A percentile compares a stretch with the other conserved stretches of the same genome.
Conservation (phyloP, 2,113 vertebrate genomes). For the Pseudopodoces humilis region DNA sequence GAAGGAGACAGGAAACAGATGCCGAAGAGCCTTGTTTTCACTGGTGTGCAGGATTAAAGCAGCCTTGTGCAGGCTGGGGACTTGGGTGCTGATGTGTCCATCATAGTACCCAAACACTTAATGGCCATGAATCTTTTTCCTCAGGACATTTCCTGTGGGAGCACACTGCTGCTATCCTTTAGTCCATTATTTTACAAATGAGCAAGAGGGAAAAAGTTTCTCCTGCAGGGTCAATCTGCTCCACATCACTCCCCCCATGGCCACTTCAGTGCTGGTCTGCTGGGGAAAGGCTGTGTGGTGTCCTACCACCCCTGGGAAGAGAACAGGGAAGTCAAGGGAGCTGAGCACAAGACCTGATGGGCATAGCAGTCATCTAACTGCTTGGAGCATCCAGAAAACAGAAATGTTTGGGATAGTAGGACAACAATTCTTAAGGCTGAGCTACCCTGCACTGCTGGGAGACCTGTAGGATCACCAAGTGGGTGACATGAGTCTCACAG, state of each 20-base stretch:
- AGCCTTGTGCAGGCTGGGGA: background rate
- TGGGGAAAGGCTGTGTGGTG: background rate
- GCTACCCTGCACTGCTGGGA: background rate
- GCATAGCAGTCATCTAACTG: background rate
- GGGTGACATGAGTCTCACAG: background rate
- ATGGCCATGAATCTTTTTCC: background rate
- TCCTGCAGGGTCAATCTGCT: accelerated
- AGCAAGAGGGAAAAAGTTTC: background rate
- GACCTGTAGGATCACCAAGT: background rate
- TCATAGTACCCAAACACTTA: background rate
- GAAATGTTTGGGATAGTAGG: background rate
- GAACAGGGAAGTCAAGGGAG: background rate
- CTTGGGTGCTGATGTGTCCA: background rate
- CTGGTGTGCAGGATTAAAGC: background rate
- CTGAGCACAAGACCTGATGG: background rate
- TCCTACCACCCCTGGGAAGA: background rate
- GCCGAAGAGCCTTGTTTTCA: background rate
- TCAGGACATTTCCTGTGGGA: background rate
- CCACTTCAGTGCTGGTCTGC: background rate
- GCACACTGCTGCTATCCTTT: background rate
- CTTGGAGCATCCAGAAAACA: background rate
- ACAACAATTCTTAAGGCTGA: background rate
- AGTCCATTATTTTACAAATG: background rate
- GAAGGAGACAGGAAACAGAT: background rate
- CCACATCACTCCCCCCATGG: background rate